Conservation (phyloP, 1,140 invertebrate species). For the Pachypeltis micranthus region DNA sequence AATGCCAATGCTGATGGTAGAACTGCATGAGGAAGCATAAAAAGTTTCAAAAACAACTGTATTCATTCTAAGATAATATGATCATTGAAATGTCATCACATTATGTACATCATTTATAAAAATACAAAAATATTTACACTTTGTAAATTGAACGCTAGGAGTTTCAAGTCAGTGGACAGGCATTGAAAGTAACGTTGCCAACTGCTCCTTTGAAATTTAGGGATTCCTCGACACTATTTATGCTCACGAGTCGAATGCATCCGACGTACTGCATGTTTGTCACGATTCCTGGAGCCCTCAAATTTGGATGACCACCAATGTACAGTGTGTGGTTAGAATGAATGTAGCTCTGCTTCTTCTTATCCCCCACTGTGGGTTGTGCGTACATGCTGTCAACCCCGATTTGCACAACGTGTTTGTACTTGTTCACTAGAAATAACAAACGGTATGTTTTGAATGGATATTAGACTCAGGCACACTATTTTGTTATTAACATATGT, state of each 20-base stretch:
- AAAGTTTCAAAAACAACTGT: too few species aligned
- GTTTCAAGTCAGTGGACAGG: constrained; percentile 55
- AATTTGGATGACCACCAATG: constrained; percentile 67
- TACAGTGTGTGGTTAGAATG: constrained; percentile 76
- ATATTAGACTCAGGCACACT: not conserved
- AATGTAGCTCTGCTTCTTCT: constrained; percentile 47
- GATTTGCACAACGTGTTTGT: constrained; percentile 68
- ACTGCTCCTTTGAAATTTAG: constrained; percentile 46
- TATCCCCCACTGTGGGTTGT: constrained; percentile 49
- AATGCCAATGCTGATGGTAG: too few species aligned
- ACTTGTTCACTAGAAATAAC: constrained; percentile 53
- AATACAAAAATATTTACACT: not conserved
- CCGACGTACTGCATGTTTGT: constrained; percentile 63
- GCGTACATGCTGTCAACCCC: constrained; percentile 63
- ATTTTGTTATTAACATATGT: not conserved
- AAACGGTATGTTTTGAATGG: not conserved
- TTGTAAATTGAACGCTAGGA: not conserved
- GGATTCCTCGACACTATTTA: constrained; percentile 45
- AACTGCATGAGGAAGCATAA: too few species aligned
- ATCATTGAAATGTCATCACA: too few species aligned
- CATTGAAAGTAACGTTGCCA: constrained; percentile 54
- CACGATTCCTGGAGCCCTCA: constrained; percentile 40
- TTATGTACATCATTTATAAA: too few species aligned
- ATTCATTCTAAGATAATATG: too few species aligned
- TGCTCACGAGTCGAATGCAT: constrained; percentile 62